These are phyloP conservation scores for Notoglanidium macrostoma DNA, from an alignment of 2,797 vertebrate species.

Conservation along the genomic window DNA sequence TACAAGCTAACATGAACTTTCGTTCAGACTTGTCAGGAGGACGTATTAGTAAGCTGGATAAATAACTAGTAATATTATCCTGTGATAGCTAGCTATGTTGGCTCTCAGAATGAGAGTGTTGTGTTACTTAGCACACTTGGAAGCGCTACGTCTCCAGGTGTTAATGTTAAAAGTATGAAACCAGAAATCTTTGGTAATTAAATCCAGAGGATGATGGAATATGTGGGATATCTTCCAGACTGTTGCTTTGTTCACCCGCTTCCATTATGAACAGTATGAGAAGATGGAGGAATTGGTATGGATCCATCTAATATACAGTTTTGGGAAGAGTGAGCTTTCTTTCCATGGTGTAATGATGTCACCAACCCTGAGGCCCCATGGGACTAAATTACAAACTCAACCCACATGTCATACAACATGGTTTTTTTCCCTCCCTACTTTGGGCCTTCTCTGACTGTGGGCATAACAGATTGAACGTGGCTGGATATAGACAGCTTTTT, in stretches of 20 bases:
- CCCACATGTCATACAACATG: slow-evolving; percentile 13
- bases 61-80: slow-evolving; percentile 1
- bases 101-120: not conserved
- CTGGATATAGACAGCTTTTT: slow-evolving; percentile 8
- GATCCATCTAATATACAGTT: slow-evolving; percentile 64
- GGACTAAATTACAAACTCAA: slow-evolving; percentile 23
- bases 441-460: not conserved
- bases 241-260: slow-evolving; percentile 63
- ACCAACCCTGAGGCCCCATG: slow-evolving; percentile 1
- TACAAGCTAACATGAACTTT: not conserved
- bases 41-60: not conserved
- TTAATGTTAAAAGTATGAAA: slow-evolving; percentile 23
- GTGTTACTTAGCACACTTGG: not conserved
- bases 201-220: slow-evolving; percentile 64
- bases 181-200: slow-evolving; percentile 60
- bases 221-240: slow-evolving; percentile 68
- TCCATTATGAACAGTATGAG: slow-evolving; percentile 62
- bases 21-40: not conserved
- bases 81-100: not conserved
- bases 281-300: slow-evolving; percentile 66
- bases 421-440: not conserved
- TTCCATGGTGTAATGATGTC: slow-evolving; percentile 27
- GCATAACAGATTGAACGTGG: not conserved
- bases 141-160: not conserved
- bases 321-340: slow-evolving; percentile 3